Conservation (phyloP, 2,888 invertebrate species). For the Elegia similella region DNA sequence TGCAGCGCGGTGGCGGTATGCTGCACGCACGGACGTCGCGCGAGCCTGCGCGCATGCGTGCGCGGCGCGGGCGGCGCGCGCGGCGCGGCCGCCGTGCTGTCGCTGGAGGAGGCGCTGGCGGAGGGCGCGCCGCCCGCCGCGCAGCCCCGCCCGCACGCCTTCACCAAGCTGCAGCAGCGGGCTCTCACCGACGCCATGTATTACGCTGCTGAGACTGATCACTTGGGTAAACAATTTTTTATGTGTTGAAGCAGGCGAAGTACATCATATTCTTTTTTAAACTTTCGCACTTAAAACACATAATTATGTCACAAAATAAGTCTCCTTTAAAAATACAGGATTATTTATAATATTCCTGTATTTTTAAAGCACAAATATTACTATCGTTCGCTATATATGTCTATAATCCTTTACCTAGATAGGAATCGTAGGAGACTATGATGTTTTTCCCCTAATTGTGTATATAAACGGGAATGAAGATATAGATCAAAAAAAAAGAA, state of each 20-base stretch:
- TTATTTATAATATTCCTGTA: no score
- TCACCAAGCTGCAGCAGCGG: conserved; percentile 91
- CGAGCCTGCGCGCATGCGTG: conserved; percentile 86
- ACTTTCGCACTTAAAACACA: no score
- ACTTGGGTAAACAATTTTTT: conserved; percentile 82
- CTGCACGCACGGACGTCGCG: conserved; percentile 92
- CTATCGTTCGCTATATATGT: no score
- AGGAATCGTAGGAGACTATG: no score
- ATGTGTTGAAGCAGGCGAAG: background rate
- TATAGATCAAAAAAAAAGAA: no score
- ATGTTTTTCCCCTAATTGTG: no score
- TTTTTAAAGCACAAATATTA: no score
- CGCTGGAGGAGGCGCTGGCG: conserved; percentile 94
- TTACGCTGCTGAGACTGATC: conserved; percentile 95
- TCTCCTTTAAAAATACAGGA: no score
- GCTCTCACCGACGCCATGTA: conserved; percentile 96
- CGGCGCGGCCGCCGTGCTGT: conserved; percentile 87
- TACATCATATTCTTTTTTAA: background rate
- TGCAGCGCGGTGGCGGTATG: conserved; percentile 92
- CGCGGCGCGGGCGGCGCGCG: conserved; percentile 79
- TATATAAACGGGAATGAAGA: no score
- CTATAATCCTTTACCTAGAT: no score
- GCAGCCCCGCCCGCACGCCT: conserved; percentile 63
- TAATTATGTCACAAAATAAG: no score
- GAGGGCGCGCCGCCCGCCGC: conserved; percentile 84